phyloP scores from a whole-genome alignment of 1,140 invertebrate species.

The Procambarus virginalis region DNA sequence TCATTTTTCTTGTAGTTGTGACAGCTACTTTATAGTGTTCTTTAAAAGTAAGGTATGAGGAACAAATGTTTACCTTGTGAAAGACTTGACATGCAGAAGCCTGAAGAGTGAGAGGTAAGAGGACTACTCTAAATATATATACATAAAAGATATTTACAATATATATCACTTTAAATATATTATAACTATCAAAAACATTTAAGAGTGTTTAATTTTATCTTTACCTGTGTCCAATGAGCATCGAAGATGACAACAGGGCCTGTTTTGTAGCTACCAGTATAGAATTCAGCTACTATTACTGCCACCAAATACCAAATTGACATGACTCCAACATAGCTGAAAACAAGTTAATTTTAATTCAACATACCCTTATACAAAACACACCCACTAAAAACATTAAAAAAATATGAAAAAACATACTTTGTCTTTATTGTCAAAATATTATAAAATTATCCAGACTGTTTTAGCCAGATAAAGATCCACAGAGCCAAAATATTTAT shows the following conservation, averaged over 20 bases:
- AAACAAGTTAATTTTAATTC: conserved; percentile 4
- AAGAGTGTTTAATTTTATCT: too few relatives aligned
- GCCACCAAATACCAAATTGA: conserved; percentile 54
- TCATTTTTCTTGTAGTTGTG: too few relatives aligned
- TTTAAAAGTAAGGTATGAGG: too few relatives aligned
- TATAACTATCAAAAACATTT: background rate
- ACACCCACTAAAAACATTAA: background rate
- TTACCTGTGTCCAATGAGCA: conserved; percentile 45
- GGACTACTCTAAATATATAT: background rate
- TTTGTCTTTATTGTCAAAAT: too few relatives aligned
- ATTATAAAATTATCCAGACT: too few relatives aligned
- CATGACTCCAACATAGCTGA: conserved; percentile 55
- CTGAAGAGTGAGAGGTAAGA: too few relatives aligned
- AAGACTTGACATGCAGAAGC: too few relatives aligned
- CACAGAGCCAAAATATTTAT: too few relatives aligned
- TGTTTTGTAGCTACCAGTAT: conserved; percentile 23
- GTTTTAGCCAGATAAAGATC: too few relatives aligned
- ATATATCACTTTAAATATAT: background rate
- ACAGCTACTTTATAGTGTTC: too few relatives aligned
- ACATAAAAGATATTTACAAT: background rate
- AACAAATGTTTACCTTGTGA: too few relatives aligned
- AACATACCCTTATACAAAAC: background rate
- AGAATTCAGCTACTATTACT: conserved; percentile 39
- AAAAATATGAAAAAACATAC: too few relatives aligned
- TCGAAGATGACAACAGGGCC: conserved; percentile 41